Percentiles rank a stretch among this genome's conserved stretches.
Evolutionary conservation across 2,113 vertebrate species (phyloP).

Genomic region (Saimiri boliviensis): DNA sequence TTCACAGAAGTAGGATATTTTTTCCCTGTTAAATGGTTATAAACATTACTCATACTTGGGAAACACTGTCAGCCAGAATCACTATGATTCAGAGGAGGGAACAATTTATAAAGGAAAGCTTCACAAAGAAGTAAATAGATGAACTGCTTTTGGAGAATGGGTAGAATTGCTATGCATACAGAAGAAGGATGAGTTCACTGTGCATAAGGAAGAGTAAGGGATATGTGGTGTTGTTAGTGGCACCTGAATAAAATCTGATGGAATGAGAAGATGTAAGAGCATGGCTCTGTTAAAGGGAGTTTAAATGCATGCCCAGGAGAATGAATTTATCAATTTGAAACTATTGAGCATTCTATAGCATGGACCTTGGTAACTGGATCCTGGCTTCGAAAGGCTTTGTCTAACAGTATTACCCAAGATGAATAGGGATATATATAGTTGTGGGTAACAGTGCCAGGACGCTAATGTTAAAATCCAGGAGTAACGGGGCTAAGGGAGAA

Average conservation of each 20-base stretch:
- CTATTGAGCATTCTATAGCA: neutral
- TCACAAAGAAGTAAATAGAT: neutral
- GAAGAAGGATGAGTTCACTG: neutral
- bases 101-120: neutral
- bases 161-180: neutral
- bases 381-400: neutral
- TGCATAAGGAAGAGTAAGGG: neutral
- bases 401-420: neutral
- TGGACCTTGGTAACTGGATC: neutral
- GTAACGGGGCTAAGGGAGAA: neutral
- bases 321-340: neutral
- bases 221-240: neutral
- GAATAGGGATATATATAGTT: rapidly evolving
- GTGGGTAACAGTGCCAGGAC: neutral
- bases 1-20: neutral
- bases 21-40: neutral
- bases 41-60: neutral
- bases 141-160: neutral
- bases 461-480: neutral
- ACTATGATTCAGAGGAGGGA: neutral
- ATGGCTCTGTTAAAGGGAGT: neutral
- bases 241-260: neutral
- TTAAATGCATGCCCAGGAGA: neutral
- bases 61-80: neutral
- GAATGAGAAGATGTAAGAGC: neutral